Base-by-base conservation (phyloP, 1,140 invertebrate genomes). In the Drosophila arizonae region DNA sequence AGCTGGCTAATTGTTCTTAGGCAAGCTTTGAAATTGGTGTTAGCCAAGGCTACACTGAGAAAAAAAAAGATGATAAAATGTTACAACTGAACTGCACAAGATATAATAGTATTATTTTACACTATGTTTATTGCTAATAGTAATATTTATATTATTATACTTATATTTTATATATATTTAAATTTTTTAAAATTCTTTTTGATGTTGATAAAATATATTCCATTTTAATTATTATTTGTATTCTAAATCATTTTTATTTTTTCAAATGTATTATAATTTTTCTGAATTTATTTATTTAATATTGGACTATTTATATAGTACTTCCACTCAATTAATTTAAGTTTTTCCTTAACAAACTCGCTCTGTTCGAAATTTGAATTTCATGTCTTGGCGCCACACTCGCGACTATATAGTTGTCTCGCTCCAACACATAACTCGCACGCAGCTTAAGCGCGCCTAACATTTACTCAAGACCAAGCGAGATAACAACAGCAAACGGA, bases 331-430 rank as follows among this genome's bases (percentile, higher is more conserved):
- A 17, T 55, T 39, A 33, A 21, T 30, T n/a, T 30, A 15, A 15
- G 15, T 52, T 51, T 30, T n/a, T 51, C 26, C 17, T 17, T 1
- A 17, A 39, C 17, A 33, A 33, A 33, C 2, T 8, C 0, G 1
- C 2, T 0, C 6, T 33, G 1, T 9, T 33, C 6, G 5, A 8
- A 9, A 10, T 77, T 77, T 39, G 30, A 72, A 76, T 69, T 9
- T 15, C 4, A 5, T 0, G 11, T 1, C 24, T 9, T 8, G 0
- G 26, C 75, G 75, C 75, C 66, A 6, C 9, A 3, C 0, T 0
- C 6, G 10, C 6, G 1, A 0, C 21, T 8, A 3, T 4, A 15
- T 43, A 24, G 36, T 45, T 28, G 52, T 61, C 57, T 54, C 57
- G 10, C 5, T 39, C 45, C 5, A 0, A 15, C 43, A 1, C 28